Base-by-base conservation (phyloP, 1,140 invertebrate species). In the Pantala flavescens region DNA sequence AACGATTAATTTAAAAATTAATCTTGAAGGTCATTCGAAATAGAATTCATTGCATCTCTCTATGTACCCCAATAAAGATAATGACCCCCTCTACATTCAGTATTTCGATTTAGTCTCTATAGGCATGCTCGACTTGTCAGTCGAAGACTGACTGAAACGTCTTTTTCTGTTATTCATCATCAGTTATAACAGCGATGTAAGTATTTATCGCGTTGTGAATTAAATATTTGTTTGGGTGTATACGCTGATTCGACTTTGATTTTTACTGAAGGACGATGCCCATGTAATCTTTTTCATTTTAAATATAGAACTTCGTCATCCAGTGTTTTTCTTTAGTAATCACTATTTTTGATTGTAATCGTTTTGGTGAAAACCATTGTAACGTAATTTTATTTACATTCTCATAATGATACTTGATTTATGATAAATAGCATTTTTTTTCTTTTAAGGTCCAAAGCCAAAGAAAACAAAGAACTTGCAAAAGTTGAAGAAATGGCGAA, bases 401-500 rank as follows among this genome's bases (percentile, higher is more conserved):
- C 28, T 36, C 12, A 7, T 21, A 63, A 19, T 63, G 49, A 63
- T 63, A 63, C 2, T 14, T 7, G 49, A 21, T 12, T 63, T n/a
- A 21, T 7, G 12, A 3, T 14, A 63, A 16, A 63, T 5, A 3
- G 16, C 43, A 7, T 5, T 12, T 63, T 63, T 21, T 63, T 16
- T 12, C 49, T 63, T 63, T 16, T 19, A 63, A 75, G 28, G 43
- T 23, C 75, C 5, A 63, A 70, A 9, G 71, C 12, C n/a, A 80
- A 82, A 23, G 79, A 81, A 12, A 78, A 81, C 0, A 81, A 83
- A 73, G 83, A 83, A 72, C 77, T 82, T 24, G 73, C 81, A 71
- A 79, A 80, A 72, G 73, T 88, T 2, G 84, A 87, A 76, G 86
- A 88, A 75, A 85, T 88, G n/a, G 85, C 87, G 0, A 86, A 87